These are phyloP conservation scores for Anhinga anhinga DNA, from an alignment of 2,113 vertebrate genomes.

Conservation along the genomic window DNA sequence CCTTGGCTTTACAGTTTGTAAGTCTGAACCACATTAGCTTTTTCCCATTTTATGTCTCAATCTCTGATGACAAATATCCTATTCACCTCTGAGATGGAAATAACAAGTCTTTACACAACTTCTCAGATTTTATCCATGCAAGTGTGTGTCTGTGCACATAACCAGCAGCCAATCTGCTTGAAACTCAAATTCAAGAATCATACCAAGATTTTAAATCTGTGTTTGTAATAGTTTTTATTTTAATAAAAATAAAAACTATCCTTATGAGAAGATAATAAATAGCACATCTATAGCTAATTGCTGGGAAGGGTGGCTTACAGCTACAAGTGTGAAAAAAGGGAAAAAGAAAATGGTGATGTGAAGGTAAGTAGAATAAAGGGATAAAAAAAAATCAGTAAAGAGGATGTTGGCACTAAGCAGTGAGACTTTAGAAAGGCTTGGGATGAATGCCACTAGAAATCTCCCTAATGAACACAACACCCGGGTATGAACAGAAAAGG, in stretches of 20 bases:
- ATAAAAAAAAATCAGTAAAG: not conserved
- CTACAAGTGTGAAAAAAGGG: not conserved
- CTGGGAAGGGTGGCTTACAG: not conserved
- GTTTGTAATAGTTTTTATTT: not conserved
- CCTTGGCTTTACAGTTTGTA: not conserved
- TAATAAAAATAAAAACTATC: not conserved
- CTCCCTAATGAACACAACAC: not conserved
- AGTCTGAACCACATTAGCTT: not conserved
- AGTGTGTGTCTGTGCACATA: not conserved
- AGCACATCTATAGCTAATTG: not conserved
- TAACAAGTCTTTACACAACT: not conserved
- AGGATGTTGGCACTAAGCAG: not conserved
- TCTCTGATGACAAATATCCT: not conserved
- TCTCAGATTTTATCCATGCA: not conserved
- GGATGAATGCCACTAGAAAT: not conserved
- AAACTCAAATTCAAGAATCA: not conserved
- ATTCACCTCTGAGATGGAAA: not conserved
- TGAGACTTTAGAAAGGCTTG: not conserved
- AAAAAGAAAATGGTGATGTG: not conserved
- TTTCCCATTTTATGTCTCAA: not conserved
- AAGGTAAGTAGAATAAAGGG: not conserved
- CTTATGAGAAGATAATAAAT: not conserved
- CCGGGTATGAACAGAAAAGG: not conserved
- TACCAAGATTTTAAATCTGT: not conserved
- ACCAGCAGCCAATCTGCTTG: not conserved